Percentiles rank a stretch among this genome's conserved stretches.
Evolutionary conservation across 2,113 vertebrate genomes (phyloP).

Genomic region (Grammomys dolichurus): DNA sequence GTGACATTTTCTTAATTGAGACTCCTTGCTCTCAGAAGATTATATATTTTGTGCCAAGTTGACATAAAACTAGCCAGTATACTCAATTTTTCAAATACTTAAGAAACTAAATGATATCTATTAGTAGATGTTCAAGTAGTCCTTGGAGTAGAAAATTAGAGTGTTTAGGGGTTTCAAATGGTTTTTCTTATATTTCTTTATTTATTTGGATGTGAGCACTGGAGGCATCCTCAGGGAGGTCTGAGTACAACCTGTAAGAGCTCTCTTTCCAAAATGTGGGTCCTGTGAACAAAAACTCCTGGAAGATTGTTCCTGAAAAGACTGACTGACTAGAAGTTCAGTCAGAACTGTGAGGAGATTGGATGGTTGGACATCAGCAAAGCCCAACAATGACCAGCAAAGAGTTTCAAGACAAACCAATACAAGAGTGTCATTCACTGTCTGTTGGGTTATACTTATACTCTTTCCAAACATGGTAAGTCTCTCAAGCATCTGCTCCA

Average conservation of each 20-base stretch:
- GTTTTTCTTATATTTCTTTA: neutral
- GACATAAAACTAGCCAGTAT: neutral
- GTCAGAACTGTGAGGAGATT: neutral
- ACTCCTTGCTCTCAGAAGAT: neutral
- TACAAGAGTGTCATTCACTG: too few species aligned
- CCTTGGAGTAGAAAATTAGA: neutral
- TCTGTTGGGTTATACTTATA: too few species aligned
- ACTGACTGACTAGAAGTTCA: neutral
- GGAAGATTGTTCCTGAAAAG: neutral
- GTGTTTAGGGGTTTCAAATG: neutral
- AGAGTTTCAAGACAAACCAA: too few species aligned
- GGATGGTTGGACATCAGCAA: neutral
- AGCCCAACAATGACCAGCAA: too few species aligned
- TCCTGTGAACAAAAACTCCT: neutral
- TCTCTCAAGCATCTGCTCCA: too few species aligned
- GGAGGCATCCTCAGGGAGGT: neutral
- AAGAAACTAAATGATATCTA: neutral
- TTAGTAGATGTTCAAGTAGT: neutral
- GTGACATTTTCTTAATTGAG: neutral
- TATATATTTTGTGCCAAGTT: too few species aligned
- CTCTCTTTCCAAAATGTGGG: neutral
- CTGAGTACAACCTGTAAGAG: neutral
- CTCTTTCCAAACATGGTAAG: too few species aligned
- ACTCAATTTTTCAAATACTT: neutral
- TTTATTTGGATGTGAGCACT: neutral